Base-by-base conservation (phyloP, 2,797 vertebrate species). In the Danio tinwini region DNA sequence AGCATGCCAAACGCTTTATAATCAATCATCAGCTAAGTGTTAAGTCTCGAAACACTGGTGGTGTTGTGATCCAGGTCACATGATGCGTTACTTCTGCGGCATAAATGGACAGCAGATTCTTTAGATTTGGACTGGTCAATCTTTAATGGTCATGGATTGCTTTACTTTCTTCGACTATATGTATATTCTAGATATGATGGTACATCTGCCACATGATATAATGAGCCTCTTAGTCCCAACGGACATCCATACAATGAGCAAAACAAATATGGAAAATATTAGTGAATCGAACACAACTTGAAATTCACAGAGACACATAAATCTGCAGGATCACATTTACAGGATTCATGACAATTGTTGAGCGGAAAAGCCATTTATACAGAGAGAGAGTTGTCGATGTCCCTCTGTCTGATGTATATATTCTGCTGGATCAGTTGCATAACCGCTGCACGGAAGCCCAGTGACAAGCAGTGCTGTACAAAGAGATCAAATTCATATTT, bases 401-500 rank as follows among this genome's bases (percentile, higher is more conserved):
- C 63, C 44, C 61, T 80, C 74, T 72, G 71, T 71, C 74, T 12
- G 65, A n/a, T 76, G 29, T 29, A 29, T 29, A 61, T 78, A 68
- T 80, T 58, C 61, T 68, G 78, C 76, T 74, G 80, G 55, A 79
- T 86, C 81, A 72, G 62, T 86, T 84, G 85, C 85, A 86, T 84
- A 86, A 86, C 73, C 75, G 78, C 83, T 79, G 74, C 75, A 72
- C 80, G 85, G 85, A 86, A 86, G 85, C 82, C 81, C 81, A 42
- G 47, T 68, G 74, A 84, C 82, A 78, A 86, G 85, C 85, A 82
- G 83, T 82, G 74, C 82, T 81, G 78, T 82, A 81, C 82, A 78
- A 75, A 82, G 77, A 82, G 83, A 74, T 70, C 83, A 56, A 61
- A 62, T 56, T 81, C 13, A 68, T 77, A 50, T 74, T 69, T 76